phyloP scores from a whole-genome alignment of 2,888 invertebrate species.

The Orthonychiurus folsomi region DNA sequence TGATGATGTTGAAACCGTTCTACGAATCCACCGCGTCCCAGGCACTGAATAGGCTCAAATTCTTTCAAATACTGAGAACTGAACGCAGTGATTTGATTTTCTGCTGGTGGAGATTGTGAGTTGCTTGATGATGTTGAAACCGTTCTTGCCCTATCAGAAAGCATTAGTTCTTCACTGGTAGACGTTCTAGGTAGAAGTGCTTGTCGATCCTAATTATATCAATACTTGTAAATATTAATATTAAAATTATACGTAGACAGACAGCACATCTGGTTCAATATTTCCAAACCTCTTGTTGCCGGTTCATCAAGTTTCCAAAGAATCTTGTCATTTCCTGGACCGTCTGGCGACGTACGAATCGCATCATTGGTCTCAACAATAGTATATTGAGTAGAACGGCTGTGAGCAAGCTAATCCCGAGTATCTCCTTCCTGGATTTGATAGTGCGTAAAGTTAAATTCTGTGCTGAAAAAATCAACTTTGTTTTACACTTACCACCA shows the following conservation, averaged over 20 bases:
- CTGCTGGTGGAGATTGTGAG: conserved; percentile 22
- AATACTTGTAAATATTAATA: conserved; percentile 1
- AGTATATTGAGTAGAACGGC: conserved; percentile 45
- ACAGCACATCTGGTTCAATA: background rate
- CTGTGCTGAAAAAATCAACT: background rate
- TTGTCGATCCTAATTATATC: conserved; percentile 3
- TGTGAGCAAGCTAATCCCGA: conserved; percentile 63
- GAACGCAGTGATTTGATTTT: conserved; percentile 42
- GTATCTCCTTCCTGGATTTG: conserved; percentile 60
- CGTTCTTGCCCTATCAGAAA: conserved; percentile 10
- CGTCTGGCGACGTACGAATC: conserved; percentile 33
- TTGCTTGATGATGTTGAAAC: conserved; percentile 26
- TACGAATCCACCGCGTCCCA: conserved; percentile 88
- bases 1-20: conserved; percentile 26
- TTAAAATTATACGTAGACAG: too few relatives aligned
- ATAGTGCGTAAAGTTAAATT: conserved; percentile 17
- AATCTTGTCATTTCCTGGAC: conserved; percentile 31
- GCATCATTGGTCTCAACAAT: conserved; percentile 34
- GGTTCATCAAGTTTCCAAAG: conserved; percentile 27
- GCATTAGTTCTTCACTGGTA: background rate
- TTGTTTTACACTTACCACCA: conserved; percentile 55
- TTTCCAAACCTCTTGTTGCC: conserved; percentile 26
- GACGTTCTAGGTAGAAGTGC: conserved; percentile 12
- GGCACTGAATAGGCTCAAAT: conserved; percentile 68
- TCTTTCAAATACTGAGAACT: conserved; percentile 65